Conservation (phyloP, 2,113 vertebrate genomes). For the Platysternon megacephalum region DNA sequence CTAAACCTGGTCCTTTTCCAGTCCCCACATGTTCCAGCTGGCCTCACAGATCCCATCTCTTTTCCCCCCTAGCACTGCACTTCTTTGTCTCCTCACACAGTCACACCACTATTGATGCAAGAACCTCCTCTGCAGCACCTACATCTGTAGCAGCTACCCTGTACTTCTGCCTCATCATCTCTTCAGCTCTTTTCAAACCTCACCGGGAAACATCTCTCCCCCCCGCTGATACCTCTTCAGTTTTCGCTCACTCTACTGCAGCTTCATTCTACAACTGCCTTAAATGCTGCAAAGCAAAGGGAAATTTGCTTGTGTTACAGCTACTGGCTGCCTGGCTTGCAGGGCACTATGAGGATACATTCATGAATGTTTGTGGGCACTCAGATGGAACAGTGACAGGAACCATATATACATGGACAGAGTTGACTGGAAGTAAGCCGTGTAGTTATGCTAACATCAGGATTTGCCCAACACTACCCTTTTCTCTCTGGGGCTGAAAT, state of each 20-base stretch:
- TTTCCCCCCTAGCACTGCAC: background rate
- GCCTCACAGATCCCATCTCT: background rate
- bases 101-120: accelerated
- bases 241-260: background rate
- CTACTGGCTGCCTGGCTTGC: background rate
- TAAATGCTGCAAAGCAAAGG: background rate
- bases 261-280: background rate
- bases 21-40: background rate
- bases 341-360: background rate
- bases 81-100: background rate
- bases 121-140: background rate
- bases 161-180: background rate
- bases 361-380: background rate
- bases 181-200: background rate
- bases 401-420: accelerated
- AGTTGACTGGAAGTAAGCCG: background rate
- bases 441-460: background rate
- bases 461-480: background rate
- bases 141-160: background rate
- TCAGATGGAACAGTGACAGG: accelerated
- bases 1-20: background rate
- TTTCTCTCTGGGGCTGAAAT: background rate
- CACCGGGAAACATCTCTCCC: background rate
- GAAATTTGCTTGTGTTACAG: background rate
- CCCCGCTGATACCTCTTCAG: background rate